phyloP scores from a whole-genome alignment of 2,888 invertebrate species.

The Pseudococcus viburni region DNA sequence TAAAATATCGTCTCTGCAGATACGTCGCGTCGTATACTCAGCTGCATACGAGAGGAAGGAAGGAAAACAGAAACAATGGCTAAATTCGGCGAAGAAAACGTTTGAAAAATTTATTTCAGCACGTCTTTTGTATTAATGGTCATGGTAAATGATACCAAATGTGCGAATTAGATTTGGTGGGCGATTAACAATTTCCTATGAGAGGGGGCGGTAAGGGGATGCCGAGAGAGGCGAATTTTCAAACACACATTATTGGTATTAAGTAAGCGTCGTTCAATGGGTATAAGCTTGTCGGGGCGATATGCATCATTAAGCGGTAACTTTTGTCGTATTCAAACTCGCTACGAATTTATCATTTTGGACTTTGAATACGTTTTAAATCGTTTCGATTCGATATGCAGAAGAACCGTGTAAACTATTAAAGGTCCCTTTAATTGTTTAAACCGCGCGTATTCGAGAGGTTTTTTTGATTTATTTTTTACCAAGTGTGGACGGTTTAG shows the following conservation, averaged over 20 bases:
- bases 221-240: constrained; percentile 26
- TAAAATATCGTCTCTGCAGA: neutral
- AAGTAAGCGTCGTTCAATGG: constrained; percentile 56
- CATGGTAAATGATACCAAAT: constrained; percentile 48
- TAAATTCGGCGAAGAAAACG: constrained; percentile 40
- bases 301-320: constrained; percentile 63
- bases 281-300: constrained; percentile 63
- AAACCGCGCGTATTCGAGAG: neutral
- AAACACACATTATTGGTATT: constrained; percentile 55
- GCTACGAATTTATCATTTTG: constrained; percentile 40
- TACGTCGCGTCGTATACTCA: neutral
- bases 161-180: constrained; percentile 55
- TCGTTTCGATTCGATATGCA: constrained; percentile 50
- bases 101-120: constrained; percentile 46
- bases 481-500: too few relatives aligned
- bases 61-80: neutral
- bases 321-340: constrained; percentile 53
- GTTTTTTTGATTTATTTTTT: constrained; percentile 21
- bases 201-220: neutral
- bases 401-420: constrained; percentile 55
- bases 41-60: neutral
- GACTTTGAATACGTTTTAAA: constrained; percentile 50
- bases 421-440: constrained; percentile 30
- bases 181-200: constrained; percentile 27
- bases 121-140: constrained; percentile 49